Conservation (phyloP, 1,140 invertebrate genomes). For the Drosophila parabipectinata region DNA sequence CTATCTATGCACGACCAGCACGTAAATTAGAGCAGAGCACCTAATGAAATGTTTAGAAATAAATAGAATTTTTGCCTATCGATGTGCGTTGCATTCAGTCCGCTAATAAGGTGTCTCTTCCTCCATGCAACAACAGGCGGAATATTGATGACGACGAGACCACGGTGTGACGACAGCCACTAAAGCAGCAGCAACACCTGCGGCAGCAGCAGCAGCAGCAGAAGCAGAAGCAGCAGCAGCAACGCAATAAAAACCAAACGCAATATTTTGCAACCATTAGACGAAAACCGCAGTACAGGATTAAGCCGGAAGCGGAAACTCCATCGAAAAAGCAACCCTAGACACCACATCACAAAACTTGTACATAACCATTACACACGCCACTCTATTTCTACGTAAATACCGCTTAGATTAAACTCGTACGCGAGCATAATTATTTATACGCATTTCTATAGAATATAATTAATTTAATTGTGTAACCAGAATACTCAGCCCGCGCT, state of each 20-base stretch:
- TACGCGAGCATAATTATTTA: constrained; percentile 34
- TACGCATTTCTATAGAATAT: constrained; percentile 46
- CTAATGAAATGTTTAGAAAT: neutral
- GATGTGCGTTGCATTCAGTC: neutral
- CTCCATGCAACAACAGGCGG: constrained; percentile 63
- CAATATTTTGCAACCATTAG: constrained; percentile 69
- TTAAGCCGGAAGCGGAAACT: constrained; percentile 45
- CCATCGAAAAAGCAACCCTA: constrained; percentile 9
- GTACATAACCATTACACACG: constrained; percentile 28
- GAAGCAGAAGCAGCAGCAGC: constrained; percentile 29
- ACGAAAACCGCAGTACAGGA: constrained; percentile 69
- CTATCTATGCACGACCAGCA: constrained; percentile 30
- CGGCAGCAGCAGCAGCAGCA: constrained; percentile 24
- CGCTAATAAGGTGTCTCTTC: constrained; percentile 8
- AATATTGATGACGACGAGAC: constrained; percentile 84
- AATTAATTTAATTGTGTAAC: constrained; percentile 46
- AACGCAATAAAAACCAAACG: constrained; percentile 36
- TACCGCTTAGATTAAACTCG: constrained; percentile 16
- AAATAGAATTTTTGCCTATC: constrained; percentile 5
- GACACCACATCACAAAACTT: constrained; percentile 20
- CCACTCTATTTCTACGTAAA: constrained; percentile 37
- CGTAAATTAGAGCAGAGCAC: constrained; percentile 34
- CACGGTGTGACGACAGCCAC: constrained; percentile 74
- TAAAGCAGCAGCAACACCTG: constrained; percentile 20
- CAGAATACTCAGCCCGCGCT: constrained; percentile 25